A percentile compares a stretch with the other conserved stretches of the same genome.
Evolutionary conservation across 2,797 vertebrate genomes (phyloP).

Genomic region (Adelosebastes latens): DNA sequence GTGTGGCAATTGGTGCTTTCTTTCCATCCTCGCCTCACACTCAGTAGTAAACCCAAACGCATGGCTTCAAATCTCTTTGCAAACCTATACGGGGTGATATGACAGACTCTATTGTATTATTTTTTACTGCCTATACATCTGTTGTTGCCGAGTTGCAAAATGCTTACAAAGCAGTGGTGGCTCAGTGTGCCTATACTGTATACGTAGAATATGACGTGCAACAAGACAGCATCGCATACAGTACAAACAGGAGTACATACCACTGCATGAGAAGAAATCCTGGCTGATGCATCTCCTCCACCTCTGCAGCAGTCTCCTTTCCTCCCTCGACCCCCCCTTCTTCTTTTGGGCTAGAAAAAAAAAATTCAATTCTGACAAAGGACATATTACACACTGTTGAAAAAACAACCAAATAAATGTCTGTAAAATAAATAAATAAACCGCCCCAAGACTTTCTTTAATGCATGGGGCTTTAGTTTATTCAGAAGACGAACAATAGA

Average conservation of each 20-base stretch:
- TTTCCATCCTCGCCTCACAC: not conserved
- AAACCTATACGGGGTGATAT: not conserved
- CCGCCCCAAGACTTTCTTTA: slow-evolving; percentile 1
- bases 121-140: not conserved
- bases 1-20: not conserved
- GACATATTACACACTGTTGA: not conserved
- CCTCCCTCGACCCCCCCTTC: not conserved
- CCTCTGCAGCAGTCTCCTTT: not conserved
- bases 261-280: not conserved
- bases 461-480: slow-evolving; percentile 35
- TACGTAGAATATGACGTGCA: not conserved
- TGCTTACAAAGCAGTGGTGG: not conserved
- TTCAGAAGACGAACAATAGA: slow-evolving; percentile 47
- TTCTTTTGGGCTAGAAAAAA: not conserved
- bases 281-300: not conserved
- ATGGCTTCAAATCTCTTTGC: not conserved
- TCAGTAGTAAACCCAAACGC: not conserved
- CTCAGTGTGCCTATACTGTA: not conserved
- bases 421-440: slow-evolving; percentile 48
- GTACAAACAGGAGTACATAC: not conserved
- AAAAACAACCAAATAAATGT: slow-evolving; percentile 14
- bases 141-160: not conserved
- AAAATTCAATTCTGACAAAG: slow-evolving; percentile 1
- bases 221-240: slow-evolving; percentile 2
- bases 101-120: not conserved